phyloP scores from a whole-genome alignment of 2,797 vertebrate species.

The Sebastes variabilis region DNA sequence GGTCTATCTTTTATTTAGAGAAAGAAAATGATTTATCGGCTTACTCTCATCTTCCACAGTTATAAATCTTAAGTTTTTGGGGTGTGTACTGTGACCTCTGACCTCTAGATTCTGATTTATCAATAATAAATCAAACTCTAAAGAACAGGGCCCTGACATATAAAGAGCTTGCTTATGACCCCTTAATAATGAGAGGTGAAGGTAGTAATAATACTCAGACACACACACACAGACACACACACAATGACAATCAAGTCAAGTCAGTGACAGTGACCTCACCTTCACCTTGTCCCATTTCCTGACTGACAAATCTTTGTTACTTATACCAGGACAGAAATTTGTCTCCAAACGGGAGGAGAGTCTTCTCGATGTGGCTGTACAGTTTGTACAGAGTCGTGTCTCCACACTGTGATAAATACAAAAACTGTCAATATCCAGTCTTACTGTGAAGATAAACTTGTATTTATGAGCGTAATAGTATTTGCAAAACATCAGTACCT shows the following conservation, averaged over 20 bases:
- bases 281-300: slow-evolving; percentile 53
- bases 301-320: slow-evolving; percentile 26
- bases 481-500: background rate
- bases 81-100: slow-evolving; percentile 5
- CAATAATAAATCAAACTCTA: slow-evolving; percentile 10
- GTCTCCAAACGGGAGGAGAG: slow-evolving; percentile 1
- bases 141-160: slow-evolving; percentile 18
- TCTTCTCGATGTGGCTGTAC: background rate
- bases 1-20: slow-evolving; percentile 19
- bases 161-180: slow-evolving; percentile 8
- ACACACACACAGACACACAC: slow-evolving; percentile 7
- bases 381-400: slow-evolving; percentile 8
- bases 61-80: slow-evolving; percentile 25
- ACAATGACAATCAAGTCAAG: background rate
- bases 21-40: slow-evolving; percentile 15
- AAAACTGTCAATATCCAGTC: background rate
- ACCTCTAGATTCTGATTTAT: slow-evolving; percentile 18
- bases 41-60: background rate
- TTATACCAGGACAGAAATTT: background rate
- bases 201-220: background rate
- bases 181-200: slow-evolving; percentile 14
- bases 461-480: background rate
- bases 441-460: background rate
- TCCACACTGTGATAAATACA: slow-evolving; percentile 7
- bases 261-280: slow-evolving; percentile 19